phyloP scores from a whole-genome alignment of 2,888 invertebrate genomes.

The Ophion costatus region DNA sequence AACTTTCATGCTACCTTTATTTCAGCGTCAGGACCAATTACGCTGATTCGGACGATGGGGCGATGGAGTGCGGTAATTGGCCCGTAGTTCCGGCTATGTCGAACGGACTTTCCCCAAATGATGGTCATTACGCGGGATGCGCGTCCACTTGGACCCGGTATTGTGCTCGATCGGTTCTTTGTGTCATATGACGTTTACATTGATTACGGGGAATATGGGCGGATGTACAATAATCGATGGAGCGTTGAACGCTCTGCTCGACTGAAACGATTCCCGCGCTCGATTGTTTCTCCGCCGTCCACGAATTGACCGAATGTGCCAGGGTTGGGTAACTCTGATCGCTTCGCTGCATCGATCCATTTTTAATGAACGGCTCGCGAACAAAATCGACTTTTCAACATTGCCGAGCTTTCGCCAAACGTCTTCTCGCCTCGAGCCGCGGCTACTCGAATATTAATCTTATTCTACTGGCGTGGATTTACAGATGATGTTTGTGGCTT shows the following conservation, averaged over 20 bases:
- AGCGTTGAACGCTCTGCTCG: slow-evolving; percentile 30
- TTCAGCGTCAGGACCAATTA: background rate
- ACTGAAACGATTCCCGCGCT: slow-evolving; percentile 18
- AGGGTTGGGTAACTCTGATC: background rate
- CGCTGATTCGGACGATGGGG: background rate
- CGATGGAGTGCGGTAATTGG: background rate
- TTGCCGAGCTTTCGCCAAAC: too few species aligned
- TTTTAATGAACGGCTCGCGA: too few species aligned
- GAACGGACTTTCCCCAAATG: slow-evolving; percentile 20
- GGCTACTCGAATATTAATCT: background rate
- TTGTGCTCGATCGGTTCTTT: slow-evolving; percentile 37
- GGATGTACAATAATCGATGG: slow-evolving; percentile 10
- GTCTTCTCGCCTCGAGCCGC: too few species aligned
- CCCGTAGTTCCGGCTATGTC: background rate
- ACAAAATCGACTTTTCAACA: too few species aligned
- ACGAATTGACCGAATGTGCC: slow-evolving; percentile 6
- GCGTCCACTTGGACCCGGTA: background rate
- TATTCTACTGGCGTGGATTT: slow-evolving; percentile 1
- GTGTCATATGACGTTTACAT: slow-evolving; percentile 30
- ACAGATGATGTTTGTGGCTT: slow-evolving; percentile 2
- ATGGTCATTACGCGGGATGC: slow-evolving; percentile 20
- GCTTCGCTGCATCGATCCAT: background rate
- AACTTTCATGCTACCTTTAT: too few species aligned
- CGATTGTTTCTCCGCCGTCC: slow-evolving; percentile 17
- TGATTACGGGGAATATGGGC: background rate